Base-by-base conservation (phyloP, 2,797 vertebrate species). In the Coregonus suidteri region DNA sequence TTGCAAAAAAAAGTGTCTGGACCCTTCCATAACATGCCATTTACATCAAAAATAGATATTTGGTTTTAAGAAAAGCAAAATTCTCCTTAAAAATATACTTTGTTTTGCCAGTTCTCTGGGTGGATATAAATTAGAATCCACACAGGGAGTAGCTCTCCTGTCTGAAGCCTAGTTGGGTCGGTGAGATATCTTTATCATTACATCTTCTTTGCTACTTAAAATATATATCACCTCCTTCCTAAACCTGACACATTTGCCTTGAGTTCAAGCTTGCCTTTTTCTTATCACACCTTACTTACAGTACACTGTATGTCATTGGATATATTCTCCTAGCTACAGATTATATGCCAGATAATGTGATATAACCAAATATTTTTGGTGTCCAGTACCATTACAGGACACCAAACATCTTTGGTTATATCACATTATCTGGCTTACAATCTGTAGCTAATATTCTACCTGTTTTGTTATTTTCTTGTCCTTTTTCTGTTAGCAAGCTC, bases 181-280 rank as follows among this genome's bases (percentile, higher is more conserved):
- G 25, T 30, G 25, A 15, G 20, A 34, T 34, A 66, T 25, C 30
- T 11, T 66, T 34, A 66, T 31, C 20, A 31, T 66, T n/a, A 13
- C 9, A 71, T 51, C 35, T 14, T 20, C 9, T 71, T 71, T 71
- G 41, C n/a, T 25, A 9, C 18, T 71, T n/a, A 14, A 51, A 51
- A 47, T n/a, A 11, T 20, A 35, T 34, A 73, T 54, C 71, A 54
- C 14, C 14, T 56, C 3, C 25, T 35, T 34, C 25, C 20, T 71
- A 18, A 51, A 52, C 20, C 31, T 6, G 30, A 35, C 71, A 59
- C 4, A 70, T 73, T 56, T 73, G 16, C 16, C 71, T 56, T 73
- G 53, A 59, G 31, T 56, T 31, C 30, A 73, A 59, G 31, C 71
- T 73, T 59, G 71, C 53, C 72, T 62, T 73, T 62, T 73, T 73